Percentiles rank a stretch among this genome's conserved stretches.
Conservation (phyloP, 2,888 invertebrate species). For the Euclidia mi region DNA sequence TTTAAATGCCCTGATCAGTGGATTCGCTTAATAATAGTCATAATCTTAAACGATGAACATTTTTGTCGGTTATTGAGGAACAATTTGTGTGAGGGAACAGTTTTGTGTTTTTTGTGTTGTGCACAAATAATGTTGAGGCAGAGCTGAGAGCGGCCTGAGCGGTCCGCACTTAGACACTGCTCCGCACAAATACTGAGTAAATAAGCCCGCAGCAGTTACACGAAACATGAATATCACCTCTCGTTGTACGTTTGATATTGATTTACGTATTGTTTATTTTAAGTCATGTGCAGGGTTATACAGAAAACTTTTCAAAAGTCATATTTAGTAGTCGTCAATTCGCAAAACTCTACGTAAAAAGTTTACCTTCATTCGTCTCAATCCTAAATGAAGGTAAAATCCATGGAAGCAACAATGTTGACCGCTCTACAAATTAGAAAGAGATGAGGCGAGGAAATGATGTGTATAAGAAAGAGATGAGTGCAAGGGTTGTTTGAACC, state of each 20-base stretch:
- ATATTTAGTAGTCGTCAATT: neutral
- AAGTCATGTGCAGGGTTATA: too few species aligned
- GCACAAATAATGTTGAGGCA: constrained; percentile 26
- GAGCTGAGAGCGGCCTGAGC: constrained; percentile 12
- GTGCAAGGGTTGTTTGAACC: constrained; percentile 79
- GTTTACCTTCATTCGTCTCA: neutral
- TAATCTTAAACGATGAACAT: constrained; percentile 83
- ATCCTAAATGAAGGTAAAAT: constrained; percentile 16
- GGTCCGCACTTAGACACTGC: neutral
- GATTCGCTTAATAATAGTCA: constrained; percentile 87
- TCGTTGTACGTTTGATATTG: neutral
- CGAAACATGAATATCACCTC: neutral
- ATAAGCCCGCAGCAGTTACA: constrained; percentile 1
- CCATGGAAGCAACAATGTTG: constrained; percentile 31
- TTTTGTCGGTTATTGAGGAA: constrained; percentile 69
- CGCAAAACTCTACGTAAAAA: neutral
- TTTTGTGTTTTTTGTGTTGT: constrained; percentile 50
- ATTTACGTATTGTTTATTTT: neutral
- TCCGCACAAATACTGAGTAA: neutral
- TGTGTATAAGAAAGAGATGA: constrained; percentile 71
- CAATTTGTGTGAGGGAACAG: constrained; percentile 60
- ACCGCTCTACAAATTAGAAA: constrained; percentile 62
- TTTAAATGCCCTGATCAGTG: constrained; percentile 88
- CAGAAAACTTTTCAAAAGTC: neutral
- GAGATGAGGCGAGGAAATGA: constrained; percentile 53